Evolutionary conservation across 2,797 vertebrate species (phyloP), one percentile per base, ranked within the genome.

Genomic region (Ptychobarbus kaznakovi): DNA sequence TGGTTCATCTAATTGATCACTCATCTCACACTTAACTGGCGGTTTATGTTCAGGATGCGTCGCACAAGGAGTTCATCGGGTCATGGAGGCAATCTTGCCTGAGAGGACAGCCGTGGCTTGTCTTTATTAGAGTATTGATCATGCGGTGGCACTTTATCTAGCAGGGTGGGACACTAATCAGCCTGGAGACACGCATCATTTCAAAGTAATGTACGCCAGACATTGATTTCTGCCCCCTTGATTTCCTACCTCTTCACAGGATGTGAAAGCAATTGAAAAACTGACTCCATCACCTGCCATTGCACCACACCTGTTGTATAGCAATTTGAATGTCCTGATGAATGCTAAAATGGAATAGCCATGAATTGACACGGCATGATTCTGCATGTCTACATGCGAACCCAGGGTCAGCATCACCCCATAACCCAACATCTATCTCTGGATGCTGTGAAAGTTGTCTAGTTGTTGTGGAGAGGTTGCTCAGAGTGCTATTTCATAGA

Each of bases 151-250:
- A 78, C 42, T 75, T 89, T 84, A 83, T 85, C 76, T 78, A 68
- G 28, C 68, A 53, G 58, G 51, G 44, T 84, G 65, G 86, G 82
- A 69, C 70, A 53, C 80, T 80, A 68, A 82, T 81, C 84, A 80
- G 73, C 49, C 73, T 72, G 66, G 77, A 79, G 86, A 70, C 82
- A 69, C 32, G 22, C 46, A 84, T 87, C 81, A 82, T 84, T 79
- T 84, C 82, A 81, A 76, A 77, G 81, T 86, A 89, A 88, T 75
- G 82, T 58, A 56, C 20, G 63, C 63, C 69, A 49, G 35, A 69
- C 81, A 89, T 88, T 85, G 85, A 88, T 89, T 87, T 86, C 72
- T 25, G 38, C 28, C 72, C 53, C 49, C 51, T 58, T 73, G 49
- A 80, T 79, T 90, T 90, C 74, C 58, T n/a, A 16, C 72, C 38